These are phyloP conservation scores for Umimayanthus chanpuru DNA, from an alignment of 92 coral and sea anemone species.

Conservation along the genomic window DNA sequence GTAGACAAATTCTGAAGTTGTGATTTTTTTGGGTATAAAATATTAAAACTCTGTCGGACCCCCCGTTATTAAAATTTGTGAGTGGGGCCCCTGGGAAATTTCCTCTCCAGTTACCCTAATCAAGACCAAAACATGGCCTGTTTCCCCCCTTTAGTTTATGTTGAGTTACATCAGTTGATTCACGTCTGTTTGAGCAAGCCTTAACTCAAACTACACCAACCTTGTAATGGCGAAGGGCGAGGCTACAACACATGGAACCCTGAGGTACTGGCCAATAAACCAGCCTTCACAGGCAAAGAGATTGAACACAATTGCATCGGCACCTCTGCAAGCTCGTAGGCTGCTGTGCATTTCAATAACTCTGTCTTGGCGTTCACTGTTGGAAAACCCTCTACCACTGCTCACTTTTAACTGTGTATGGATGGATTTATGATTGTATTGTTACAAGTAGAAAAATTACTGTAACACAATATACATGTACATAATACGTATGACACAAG, in stretches of 20 bases:
- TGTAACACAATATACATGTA: neutral
- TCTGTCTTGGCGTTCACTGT: conserved; percentile 75
- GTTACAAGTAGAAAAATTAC: neutral
- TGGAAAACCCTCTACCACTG: conserved; percentile 81
- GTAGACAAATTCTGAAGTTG: no score
- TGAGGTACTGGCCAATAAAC: conserved; percentile 80
- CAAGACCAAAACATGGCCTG: no score
- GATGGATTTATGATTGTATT: neutral
- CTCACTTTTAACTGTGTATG: conserved; percentile 73
- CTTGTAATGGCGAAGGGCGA: conserved; percentile 94
- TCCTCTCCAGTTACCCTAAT: no score
- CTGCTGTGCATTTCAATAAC: conserved; percentile 86
- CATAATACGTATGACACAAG: no score
- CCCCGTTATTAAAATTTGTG: no score
- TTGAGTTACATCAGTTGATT: no score
- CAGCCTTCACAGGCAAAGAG: conserved; percentile 94
- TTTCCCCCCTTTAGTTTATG: no score
- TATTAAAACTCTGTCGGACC: no score
- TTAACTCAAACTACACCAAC: conserved; percentile 32
- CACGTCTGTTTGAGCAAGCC: no score
- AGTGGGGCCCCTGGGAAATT: no score
- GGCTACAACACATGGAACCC: conserved; percentile 79
- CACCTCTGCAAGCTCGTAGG: conserved; percentile 80
- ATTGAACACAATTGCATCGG: conserved; percentile 83
- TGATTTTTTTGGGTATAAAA: no score